Percentiles rank a stretch among this genome's conserved stretches.
phyloP scores from a whole-genome alignment of 2,888 invertebrate species.

The Alviniconcha strummeri region DNA sequence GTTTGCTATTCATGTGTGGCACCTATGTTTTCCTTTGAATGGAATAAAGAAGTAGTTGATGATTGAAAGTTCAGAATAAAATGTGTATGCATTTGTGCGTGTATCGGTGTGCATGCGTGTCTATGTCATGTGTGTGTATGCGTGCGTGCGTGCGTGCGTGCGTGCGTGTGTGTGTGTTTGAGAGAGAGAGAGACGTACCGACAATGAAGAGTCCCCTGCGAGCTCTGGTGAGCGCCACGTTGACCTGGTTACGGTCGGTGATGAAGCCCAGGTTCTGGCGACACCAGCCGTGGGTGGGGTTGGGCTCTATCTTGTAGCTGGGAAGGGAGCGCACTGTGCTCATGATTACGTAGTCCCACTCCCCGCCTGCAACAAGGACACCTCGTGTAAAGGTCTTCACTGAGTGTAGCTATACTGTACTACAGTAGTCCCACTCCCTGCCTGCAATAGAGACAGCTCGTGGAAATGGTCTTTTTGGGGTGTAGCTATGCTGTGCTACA shows the following conservation, averaged over 20 bases:
- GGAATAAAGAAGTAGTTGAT: accelerated
- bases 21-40: no score
- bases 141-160: no score
- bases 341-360: slow-evolving; percentile 57
- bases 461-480: no score
- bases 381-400: not conserved
- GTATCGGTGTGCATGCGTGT: accelerated
- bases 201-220: slow-evolving; percentile 56
- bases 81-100: not conserved
- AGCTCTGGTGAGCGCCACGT: slow-evolving; percentile 59
- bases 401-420: not conserved
- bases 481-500: no score
- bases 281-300: slow-evolving; percentile 50
- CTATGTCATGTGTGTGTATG: no score
- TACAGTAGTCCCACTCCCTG: no score
- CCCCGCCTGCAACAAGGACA: slow-evolving; percentile 38
- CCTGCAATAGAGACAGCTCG: no score
- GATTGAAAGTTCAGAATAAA: not conserved
- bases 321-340: slow-evolving; percentile 56
- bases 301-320: slow-evolving; percentile 42
- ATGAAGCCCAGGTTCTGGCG: slow-evolving; percentile 56
- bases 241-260: slow-evolving; percentile 54
- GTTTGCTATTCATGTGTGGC: accelerated
- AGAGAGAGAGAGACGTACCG: slow-evolving; percentile 40
- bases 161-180: no score